Percentiles rank a stretch among this genome's conserved stretches.
These are phyloP conservation scores for Andrena hattorfiana DNA, from an alignment of 2,888 invertebrate species.

Conservation along the genomic window DNA sequence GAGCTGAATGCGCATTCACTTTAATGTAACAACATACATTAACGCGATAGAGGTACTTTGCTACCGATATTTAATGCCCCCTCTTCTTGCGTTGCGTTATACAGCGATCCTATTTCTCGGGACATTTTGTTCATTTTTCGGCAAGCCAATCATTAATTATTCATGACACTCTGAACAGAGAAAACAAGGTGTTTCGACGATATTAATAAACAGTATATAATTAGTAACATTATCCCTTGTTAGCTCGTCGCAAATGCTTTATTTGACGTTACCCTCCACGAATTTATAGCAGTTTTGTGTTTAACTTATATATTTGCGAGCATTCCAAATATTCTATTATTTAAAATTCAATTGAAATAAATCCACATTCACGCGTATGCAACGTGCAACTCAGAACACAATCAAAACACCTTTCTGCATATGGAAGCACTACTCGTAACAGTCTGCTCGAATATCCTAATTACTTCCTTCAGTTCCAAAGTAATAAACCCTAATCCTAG, in stretches of 20 bases:
- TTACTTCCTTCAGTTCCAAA: too few species aligned
- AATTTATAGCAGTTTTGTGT: background rate
- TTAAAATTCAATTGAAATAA: background rate
- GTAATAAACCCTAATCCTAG: too few species aligned
- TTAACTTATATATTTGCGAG: background rate
- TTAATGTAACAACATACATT: conserved; percentile 35
- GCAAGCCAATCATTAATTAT: too few species aligned
- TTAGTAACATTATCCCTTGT: background rate
- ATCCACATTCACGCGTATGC: too few species aligned
- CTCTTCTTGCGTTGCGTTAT: background rate
- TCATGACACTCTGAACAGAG: background rate
- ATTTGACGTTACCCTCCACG: background rate
- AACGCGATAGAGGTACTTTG: background rate
- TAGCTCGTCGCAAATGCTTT: background rate
- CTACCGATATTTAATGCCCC: conserved; percentile 32
- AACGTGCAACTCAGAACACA: too few species aligned
- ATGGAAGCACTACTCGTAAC: too few species aligned
- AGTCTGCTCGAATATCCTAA: too few species aligned
- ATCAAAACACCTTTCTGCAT: too few species aligned
- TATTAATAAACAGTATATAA: background rate
- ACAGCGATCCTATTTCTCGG: background rate
- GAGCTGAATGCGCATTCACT: conserved; percentile 41
- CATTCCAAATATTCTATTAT: background rate
- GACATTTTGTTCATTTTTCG: background rate
- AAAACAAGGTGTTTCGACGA: background rate